Conservation (phyloP, 2,888 invertebrate genomes). For the Bombylius major region DNA sequence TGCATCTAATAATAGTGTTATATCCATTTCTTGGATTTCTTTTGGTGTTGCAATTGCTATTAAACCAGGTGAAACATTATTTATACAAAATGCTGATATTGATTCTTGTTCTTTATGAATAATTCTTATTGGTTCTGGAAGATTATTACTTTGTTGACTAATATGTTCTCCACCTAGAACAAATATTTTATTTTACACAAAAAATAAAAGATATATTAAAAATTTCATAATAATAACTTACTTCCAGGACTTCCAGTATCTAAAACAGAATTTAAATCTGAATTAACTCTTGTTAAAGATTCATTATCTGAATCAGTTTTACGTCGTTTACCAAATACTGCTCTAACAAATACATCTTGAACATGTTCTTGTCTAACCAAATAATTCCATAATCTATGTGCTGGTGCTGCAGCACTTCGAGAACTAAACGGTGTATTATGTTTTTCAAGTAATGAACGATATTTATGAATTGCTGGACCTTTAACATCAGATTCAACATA, state of each 20-base stretch:
- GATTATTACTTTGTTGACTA: neutral
- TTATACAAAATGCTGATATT: slow-evolving; percentile 92
- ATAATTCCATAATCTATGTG: slow-evolving; percentile 80
- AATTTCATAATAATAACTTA: slow-evolving; percentile 7
- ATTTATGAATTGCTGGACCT: slow-evolving; percentile 85
- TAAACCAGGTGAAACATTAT: slow-evolving; percentile 73
- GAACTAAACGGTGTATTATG: slow-evolving; percentile 89
- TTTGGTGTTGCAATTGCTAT: slow-evolving; percentile 89
- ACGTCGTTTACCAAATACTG: slow-evolving; percentile 72
- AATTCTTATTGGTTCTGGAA: slow-evolving; percentile 78
- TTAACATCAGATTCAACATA: slow-evolving; percentile 61
- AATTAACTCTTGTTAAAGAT: slow-evolving; percentile 15
- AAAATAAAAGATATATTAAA: no score
- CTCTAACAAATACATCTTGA: slow-evolving; percentile 89
- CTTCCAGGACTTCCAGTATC: slow-evolving; percentile 28
- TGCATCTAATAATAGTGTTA: slow-evolving; percentile 77
- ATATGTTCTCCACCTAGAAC: slow-evolving; percentile 14
- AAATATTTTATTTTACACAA: no score
- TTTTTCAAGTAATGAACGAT: slow-evolving; percentile 79
- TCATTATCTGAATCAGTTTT: neutral
- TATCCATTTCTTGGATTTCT: slow-evolving; percentile 97
- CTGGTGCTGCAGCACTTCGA: slow-evolving; percentile 58
- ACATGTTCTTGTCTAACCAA: slow-evolving; percentile 85
- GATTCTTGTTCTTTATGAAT: slow-evolving; percentile 99
- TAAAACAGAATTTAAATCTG: slow-evolving; percentile 16